Base-by-base conservation (phyloP, 2,797 vertebrate species). In the Menidia menidia region DNA sequence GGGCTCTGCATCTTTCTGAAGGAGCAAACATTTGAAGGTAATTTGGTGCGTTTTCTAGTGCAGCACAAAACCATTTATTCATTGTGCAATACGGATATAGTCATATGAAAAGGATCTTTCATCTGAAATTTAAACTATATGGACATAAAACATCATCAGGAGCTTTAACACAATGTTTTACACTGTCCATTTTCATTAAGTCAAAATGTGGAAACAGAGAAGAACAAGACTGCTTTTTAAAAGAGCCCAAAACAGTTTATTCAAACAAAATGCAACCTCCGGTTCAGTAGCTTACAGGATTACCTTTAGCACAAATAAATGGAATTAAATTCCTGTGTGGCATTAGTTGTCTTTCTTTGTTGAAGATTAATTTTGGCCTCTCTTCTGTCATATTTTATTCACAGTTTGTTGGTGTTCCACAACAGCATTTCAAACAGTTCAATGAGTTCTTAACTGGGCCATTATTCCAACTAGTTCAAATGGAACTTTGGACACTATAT, bases 11-110 rank as follows among this genome's bases (percentile, higher is more conserved):
- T 48, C 5, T 39, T 59, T 50, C 3, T 51, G 45, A 53, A 47
- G 51, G 6, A 75, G 64, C 54, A 78, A 76, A 68, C 59, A 66
- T 77, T 72, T 58, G 15, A 41, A 6, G 19, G 41, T 70, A 66
- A 73, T 75, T 80, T 64, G 56, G 58, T 71, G 15, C 58, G 53
- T 69, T 32, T 70, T 58, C 18, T 62, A 55, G 64, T 19, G 25
- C 11, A 51, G 19, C n/a, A n/a, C n/a, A n/a, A n/a, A n/a, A n/a
- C n/a, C n/a, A n/a, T n/a, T n/a, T n/a, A n/a, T n/a, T n/a, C n/a
- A n/a, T 2, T 2, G 10, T 25, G 19, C 19, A 50, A 10, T 9
- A 10, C 11, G 4, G 47, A 19, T 19, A 1, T 50, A 19, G 47
- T 12, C 9, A 25, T 3, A 4, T 3, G 18, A 48, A 50, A 51